Base-by-base conservation (phyloP, 1,140 invertebrate genomes). In the Drosophila bipectinata region DNA sequence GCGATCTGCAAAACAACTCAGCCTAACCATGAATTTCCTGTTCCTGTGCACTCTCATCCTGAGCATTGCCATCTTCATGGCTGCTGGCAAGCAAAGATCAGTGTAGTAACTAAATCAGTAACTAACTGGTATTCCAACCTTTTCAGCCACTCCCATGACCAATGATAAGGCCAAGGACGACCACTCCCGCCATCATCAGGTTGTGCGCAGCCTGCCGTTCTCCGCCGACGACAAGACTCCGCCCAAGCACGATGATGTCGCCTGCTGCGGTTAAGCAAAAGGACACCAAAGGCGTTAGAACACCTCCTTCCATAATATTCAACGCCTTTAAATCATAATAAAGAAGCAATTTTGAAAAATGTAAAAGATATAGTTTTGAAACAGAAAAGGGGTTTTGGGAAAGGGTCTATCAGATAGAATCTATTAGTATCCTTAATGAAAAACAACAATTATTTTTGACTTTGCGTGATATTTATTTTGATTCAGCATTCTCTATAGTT, bases 391-490 rank as follows among this genome's bases (percentile, higher is more conserved):
- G 26, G 26, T 1, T 32, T 10, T 3, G 8, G 32, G 0, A 9
- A 12, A 4, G 0, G 10, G 1, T 15, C 1, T 18, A 39, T 7
- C 26, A 41, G 0, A 32, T 12, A 10, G 41, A 5, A 21, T 21
- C 2, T 21, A 21, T 21, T 18, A 18, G 18, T 6, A 0, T 7
- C 4, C 10, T 9, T 7, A 18, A 0, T 9, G 9, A 37, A 68
- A 48, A 34, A 52, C 45, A 12, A 28, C 9, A 12, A 1, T 5
- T 58, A 8, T 62, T 14, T 9, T 73, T 81, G 76, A 76, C 79
- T 58, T 85, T 72, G 76, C 66, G 77, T 80, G 81, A 80, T 80
- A 80, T 85, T 84, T 84, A 84, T 84, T 84, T 79, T 77, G 58
- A 80, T 85, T 85, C 72, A 81, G 79, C 79, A 82, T 81, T 82